These are phyloP conservation scores for Bursaphelenchus okinawaensis DNA, from an alignment of 2,888 invertebrate species.

Conservation along the genomic window DNA sequence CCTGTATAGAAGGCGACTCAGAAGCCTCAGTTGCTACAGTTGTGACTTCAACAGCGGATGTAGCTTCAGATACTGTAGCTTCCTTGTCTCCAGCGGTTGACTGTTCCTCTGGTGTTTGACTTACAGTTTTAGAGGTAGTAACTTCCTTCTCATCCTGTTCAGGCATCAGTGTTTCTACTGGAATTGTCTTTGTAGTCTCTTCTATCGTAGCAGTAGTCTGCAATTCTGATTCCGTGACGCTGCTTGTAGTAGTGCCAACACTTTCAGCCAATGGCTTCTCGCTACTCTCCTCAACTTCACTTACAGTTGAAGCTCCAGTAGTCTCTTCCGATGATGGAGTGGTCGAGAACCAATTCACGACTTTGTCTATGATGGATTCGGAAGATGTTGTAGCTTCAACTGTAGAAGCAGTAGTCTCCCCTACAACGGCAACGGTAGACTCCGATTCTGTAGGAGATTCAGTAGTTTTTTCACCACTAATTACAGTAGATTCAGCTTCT, in stretches of 20 bases:
- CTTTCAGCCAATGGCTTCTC: not conserved
- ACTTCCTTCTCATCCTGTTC: not conserved
- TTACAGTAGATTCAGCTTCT: not conserved
- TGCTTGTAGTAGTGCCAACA: not conserved
- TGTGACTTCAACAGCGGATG: too few species aligned
- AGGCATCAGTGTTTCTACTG: not conserved
- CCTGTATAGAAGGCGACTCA: too few species aligned
- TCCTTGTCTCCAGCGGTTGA: not conserved
- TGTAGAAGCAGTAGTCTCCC: not conserved
- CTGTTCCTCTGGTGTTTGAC: not conserved
- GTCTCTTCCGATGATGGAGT: not conserved
- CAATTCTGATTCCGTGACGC: too few species aligned
- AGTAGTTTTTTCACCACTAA: not conserved
- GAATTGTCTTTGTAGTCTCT: not conserved
- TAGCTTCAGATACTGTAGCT: too few species aligned
- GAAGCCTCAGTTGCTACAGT: not conserved
- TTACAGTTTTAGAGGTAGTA: not conserved
- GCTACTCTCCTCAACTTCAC: too few species aligned
- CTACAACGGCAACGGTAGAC: not conserved
- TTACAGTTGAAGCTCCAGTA: constrained; percentile 8
- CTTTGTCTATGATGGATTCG: constrained; percentile 12
- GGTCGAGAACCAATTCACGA: not conserved
- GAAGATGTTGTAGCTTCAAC: not conserved
- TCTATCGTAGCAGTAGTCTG: not conserved
- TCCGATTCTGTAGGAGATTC: not conserved